Evolutionary conservation across 2,113 vertebrate genomes (phyloP), one percentile per base, ranked within the genome.

Genomic region (Porphyrio hochstetteri): DNA sequence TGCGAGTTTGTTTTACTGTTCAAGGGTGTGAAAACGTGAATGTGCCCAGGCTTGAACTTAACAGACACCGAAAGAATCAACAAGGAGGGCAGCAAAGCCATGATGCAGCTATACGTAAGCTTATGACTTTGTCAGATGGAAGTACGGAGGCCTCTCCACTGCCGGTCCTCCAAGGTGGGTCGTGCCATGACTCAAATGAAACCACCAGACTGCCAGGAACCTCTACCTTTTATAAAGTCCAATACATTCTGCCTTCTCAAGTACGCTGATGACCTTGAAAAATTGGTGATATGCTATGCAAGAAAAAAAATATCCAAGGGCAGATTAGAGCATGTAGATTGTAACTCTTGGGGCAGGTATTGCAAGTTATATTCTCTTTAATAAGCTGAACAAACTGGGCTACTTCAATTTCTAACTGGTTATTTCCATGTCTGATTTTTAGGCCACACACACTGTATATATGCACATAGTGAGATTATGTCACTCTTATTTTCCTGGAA

Each of bases 271-370:
- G 31, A 33, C 64, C 81, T 77, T 42, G 44, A n/a, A 82, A 74
- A 90, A 56, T 36, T 0, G 3, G 71, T 33, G 10, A 57, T 4
- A 57, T 0, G 0, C 10, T 29, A 24, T 0, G 2, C 16, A 82
- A 76, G 10, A 21, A 50, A 64, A 53, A 64, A 76, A 35, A 53
- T 69, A 31, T 0, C 36, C 20, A 60, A 17, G 18, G 27, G 52
- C 76, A 64, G 33, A 65, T 71, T 25, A 31, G 8, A 80, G 53
- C n/a, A 68, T 19, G 61, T 44, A 61, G 44, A 52, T 2, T 60
- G 8, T 31, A 70, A 40, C 38, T 77, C 55, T 63, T 42, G 38
- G 57, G 42, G 7, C 1, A 3, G 20, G 3, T 56, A 36, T 52
- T 48, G 55, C 11, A 72, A 65, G 10, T 31, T 67, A 55, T 1